Conservation (phyloP, 2,797 vertebrate species). For the Hoplostethus atlanticus region DNA sequence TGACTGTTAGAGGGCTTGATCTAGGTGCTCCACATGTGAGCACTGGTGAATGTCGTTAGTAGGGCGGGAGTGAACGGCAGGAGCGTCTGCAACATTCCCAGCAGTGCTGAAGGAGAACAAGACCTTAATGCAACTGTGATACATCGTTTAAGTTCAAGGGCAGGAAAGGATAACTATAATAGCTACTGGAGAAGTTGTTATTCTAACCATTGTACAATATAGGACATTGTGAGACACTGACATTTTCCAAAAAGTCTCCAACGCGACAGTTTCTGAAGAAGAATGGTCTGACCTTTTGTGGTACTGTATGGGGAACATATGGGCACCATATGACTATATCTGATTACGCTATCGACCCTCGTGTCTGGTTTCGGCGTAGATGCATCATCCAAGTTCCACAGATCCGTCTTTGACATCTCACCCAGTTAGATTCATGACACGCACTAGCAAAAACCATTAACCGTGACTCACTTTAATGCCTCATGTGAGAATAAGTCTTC, state of each 20-base stretch:
- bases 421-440: constrained; percentile 5
- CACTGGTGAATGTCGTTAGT: background rate
- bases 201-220: background rate
- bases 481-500: background rate
- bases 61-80: background rate
- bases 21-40: background rate
- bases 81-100: background rate
- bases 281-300: constrained; percentile 9
- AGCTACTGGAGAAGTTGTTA: background rate
- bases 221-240: background rate
- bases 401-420: background rate
- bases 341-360: constrained; percentile 12
- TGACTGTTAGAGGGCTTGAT: background rate
- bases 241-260: background rate
- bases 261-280: background rate
- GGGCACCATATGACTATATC: constrained; percentile 26
- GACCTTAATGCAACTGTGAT: background rate
- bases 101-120: background rate
- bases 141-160: background rate
- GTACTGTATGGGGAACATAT: constrained; percentile 28
- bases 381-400: background rate
- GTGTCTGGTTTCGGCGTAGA: constrained; percentile 35
- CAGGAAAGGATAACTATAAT: background rate
- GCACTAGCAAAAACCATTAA: background rate
- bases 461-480: background rate